Base-by-base conservation (phyloP, 2,797 vertebrate genomes). In the Coregonus sp. region DNA sequence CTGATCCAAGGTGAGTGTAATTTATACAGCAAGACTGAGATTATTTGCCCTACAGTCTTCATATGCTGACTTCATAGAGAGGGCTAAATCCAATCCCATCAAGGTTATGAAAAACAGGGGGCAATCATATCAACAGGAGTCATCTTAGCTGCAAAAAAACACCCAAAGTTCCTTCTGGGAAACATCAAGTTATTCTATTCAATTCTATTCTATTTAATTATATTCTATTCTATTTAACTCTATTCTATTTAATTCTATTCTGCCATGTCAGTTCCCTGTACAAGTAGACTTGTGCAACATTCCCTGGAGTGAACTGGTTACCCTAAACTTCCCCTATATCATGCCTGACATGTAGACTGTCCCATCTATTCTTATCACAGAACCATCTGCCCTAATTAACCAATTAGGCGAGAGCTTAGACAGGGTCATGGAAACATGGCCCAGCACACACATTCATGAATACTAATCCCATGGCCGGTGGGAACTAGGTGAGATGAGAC, bases 361-460 rank as follows among this genome's bases (percentile, higher is more conserved):
- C n/a, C 18, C n/a, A 6, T 59, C 37, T 78, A 66, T 75, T 70
- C 59, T 63, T 37, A 50, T 74, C 74, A 63, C 51, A 56, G 52
- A 56, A 31, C 29, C 59, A 69, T 67, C 77, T 14, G 68, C 31
- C 11, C 31, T 47, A 37, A 69, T 81, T 77, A 74, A 72, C 37
- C 71, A 83, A 74, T 78, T 76, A 74, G 69, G 61, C 16, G 50
- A 40, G 18, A 78, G 76, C 6, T 83, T 80, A 83, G 20, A 12
- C 12, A n/a, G 29, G 16, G 37, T 12, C 63, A 18, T 63, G 73
- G 69, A 78, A 70, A 75, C 33, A 69, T 54, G 52, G 70, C 76
- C 52, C 33, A 16, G 56, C 20, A 4, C 73, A 74, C 70, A 67
- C 61, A 54, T 78, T 47, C n/a, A 1, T 40, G 5, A 15, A 4